Conservation (phyloP, 1,140 invertebrate species). For the Pectinophora gossypiella region DNA sequence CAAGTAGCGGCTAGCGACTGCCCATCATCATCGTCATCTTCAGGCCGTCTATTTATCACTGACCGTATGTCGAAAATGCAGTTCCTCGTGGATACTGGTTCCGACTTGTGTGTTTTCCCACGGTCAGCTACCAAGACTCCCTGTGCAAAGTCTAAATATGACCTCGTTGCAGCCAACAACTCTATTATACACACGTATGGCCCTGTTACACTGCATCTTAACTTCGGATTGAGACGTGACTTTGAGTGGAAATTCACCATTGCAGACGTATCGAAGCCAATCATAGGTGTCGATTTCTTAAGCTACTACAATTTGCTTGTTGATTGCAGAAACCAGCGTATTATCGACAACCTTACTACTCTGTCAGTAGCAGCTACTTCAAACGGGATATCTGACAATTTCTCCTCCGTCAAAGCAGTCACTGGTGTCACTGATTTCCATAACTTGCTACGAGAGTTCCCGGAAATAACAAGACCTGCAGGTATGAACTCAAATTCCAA, state of each 20-base stretch:
- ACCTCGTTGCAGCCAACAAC: constrained; percentile 28
- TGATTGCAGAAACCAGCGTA: constrained; percentile 27
- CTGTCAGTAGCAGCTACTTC: constrained; percentile 8
- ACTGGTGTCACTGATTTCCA: constrained; percentile 18
- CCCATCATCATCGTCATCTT: constrained; percentile 10
- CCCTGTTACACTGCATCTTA: constrained; percentile 20
- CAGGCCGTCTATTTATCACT: constrained; percentile 26
- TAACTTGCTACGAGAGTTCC: constrained; percentile 16
- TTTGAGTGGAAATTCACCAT: constrained; percentile 56
- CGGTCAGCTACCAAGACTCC: constrained; percentile 15
- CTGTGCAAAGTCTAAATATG: constrained; percentile 16
- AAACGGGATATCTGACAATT: constrained; percentile 2
- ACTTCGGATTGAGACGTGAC: constrained; percentile 39
- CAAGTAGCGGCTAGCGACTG: constrained; percentile 27
- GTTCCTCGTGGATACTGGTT: constrained; percentile 31
- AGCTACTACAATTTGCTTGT: constrained; percentile 33
- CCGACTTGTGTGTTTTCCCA: constrained; percentile 33
- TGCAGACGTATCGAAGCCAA: constrained; percentile 42
- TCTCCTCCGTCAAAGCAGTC: constrained; percentile 19
- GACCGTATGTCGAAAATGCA: constrained; percentile 18
- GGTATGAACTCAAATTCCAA: constrained; percentile 11
- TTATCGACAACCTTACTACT: constrained; percentile 23
- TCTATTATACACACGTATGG: constrained; percentile 50
- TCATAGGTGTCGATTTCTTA: constrained; percentile 59
- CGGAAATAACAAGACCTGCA: constrained; percentile 22